Percentiles rank a stretch among this genome's conserved stretches.
Evolutionary conservation across 2,888 invertebrate genomes (phyloP).

Genomic region (Drosophila parthenogenetica): DNA sequence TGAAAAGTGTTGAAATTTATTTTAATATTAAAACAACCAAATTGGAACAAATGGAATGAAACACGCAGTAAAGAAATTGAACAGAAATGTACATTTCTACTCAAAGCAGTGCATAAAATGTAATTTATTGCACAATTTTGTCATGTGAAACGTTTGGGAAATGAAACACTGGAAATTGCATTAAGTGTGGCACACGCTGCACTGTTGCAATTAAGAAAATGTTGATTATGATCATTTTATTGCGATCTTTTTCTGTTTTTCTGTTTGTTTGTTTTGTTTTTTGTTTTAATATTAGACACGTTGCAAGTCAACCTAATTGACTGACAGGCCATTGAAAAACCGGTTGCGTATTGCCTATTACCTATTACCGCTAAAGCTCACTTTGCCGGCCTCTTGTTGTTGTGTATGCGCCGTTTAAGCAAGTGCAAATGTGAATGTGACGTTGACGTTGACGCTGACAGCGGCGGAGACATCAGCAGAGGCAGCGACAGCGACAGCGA

Average conservation of each 20-base stretch:
- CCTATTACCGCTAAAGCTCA: background rate
- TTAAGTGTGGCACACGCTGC: constrained; percentile 16
- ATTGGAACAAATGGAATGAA: background rate
- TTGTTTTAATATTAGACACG: constrained; percentile 14
- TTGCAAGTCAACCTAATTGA: constrained; percentile 22
- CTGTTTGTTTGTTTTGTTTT: background rate
- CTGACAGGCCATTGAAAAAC: constrained; percentile 9
- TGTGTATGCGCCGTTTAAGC: constrained; percentile 8
- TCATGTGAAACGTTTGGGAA: constrained; percentile 13
- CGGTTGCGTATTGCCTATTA: constrained; percentile 14
- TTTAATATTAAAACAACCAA: too few species aligned
- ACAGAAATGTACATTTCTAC: background rate
- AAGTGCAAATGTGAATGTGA: constrained; percentile 35
- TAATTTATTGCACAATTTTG: background rate
- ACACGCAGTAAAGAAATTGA: constrained; percentile 1
- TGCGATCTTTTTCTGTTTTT: background rate
- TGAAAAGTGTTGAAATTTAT: too few species aligned
- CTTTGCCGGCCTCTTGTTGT: constrained; percentile 10
- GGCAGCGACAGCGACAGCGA: background rate
- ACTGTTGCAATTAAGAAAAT: constrained; percentile 19
- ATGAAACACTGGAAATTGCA: constrained; percentile 15
- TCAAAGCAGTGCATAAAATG: background rate
- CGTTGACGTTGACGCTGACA: constrained; percentile 10
- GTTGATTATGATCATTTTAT: constrained; percentile 6
- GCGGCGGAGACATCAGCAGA: constrained; percentile 8